Conservation (phyloP, 1,140 invertebrate genomes). For the Trachelipus rathkii region DNA sequence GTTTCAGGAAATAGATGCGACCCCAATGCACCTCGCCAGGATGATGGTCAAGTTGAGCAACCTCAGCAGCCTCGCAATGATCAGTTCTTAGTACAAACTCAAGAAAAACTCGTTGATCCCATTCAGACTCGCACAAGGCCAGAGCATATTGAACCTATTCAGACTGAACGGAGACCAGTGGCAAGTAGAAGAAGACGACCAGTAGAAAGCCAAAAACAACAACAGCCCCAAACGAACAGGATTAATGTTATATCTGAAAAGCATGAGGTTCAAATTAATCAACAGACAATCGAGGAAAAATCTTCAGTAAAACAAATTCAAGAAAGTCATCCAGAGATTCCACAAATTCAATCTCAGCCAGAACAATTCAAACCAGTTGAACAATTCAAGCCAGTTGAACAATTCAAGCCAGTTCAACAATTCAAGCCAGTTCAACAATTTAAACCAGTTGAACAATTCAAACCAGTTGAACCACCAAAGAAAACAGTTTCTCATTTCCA, state of each 20-base stretch:
- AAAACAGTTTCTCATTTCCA: not conserved
- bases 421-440: not conserved
- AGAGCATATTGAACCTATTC: not conserved
- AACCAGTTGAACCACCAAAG: not conserved
- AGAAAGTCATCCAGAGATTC: not conserved
- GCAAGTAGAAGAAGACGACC: conserved; percentile 7
- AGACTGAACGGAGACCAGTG: not conserved
- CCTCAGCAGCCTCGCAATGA: conserved; percentile 32
- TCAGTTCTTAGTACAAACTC: conserved; percentile 43
- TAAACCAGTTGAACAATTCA: not conserved
- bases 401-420: not conserved
- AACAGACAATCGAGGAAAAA: no score
- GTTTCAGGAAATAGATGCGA: conserved; percentile 87
- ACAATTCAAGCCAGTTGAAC: not conserved
- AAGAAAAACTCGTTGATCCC: conserved; percentile 38
- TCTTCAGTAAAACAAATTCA: not conserved
- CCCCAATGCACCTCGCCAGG: conserved; percentile 57
- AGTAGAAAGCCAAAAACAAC: not conserved
- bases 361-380: not conserved
- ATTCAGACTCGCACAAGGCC: not conserved
- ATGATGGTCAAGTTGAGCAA: conserved; percentile 48
- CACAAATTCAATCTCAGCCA: not conserved
- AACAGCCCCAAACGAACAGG: not conserved
- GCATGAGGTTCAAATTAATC: no score
- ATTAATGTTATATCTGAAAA: no score